These are phyloP conservation scores for Frankliniella intonsa DNA, from an alignment of 2,888 invertebrate species.

Conservation along the genomic window DNA sequence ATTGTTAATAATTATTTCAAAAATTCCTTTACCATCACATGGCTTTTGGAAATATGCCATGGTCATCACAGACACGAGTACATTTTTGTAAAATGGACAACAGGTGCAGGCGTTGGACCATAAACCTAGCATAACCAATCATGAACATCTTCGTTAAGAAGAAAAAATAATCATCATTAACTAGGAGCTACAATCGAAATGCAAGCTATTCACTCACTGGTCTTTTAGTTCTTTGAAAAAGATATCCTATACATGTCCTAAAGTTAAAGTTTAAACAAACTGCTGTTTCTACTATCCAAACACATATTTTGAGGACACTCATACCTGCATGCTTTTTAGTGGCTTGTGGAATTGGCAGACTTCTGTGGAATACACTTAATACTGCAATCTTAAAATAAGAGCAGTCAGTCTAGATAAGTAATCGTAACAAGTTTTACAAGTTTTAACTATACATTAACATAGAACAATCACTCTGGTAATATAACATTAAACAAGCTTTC, in stretches of 20 bases:
- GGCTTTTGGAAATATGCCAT: background rate
- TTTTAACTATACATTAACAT: slow-evolving; percentile 19
- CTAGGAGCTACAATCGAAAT: no score
- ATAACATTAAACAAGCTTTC: slow-evolving; percentile 14
- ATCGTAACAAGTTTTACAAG: slow-evolving; percentile 14
- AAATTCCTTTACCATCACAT: slow-evolving; percentile 6
- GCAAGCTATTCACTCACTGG: no score
- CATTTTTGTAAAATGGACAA: background rate
- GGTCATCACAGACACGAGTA: slow-evolving; percentile 12
- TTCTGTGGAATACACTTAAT: background rate
- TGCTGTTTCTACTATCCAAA: no score
- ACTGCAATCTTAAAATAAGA: slow-evolving; percentile 18
- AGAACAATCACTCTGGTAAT: slow-evolving; percentile 9
- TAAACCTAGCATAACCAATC: background rate
- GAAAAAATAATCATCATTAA: no score
- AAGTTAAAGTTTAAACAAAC: no score
- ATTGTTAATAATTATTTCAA: background rate
- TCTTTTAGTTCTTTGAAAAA: no score
- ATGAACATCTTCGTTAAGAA: no score
- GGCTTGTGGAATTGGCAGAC: slow-evolving; percentile 15
- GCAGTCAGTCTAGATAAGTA: slow-evolving; percentile 17
- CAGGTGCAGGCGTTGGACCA: background rate
- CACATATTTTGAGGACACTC: background rate
- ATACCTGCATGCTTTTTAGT: background rate
- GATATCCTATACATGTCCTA: no score